Evolutionary conservation across 1,140 invertebrate genomes (phyloP), one percentile per base, ranked within the genome.

Genomic region (Drosophila erecta): DNA sequence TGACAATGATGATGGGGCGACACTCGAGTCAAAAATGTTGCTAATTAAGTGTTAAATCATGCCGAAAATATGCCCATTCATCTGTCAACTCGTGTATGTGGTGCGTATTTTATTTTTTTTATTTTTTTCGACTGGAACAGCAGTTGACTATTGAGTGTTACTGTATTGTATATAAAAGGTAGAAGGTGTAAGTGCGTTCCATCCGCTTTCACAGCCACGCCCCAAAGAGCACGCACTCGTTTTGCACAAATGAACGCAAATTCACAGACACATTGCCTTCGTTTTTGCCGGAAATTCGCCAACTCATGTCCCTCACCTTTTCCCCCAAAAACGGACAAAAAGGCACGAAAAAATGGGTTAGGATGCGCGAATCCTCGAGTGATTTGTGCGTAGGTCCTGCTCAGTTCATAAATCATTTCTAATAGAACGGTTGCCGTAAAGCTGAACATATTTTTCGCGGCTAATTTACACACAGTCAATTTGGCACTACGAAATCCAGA

Each of bases 1-100:
- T 74, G 84, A 85, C 84, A 66, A 79, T 76, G 79, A 73, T 76
- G 53, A 49, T 44, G 41, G 41, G 72, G 62, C 62, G 79, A 62
- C 76, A 87, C 84, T 89, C 79, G 72, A 87, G 84, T 89, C 79
- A 79, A 86, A 89, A 83, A 79, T 41, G 72, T 38, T 76, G 66
- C 84, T 87, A 87, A 87, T 87, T 87, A 87, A 87, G 83, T 87
- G 83, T 87, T 87, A 87, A 87, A 87, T 87, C 83, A 87, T 87
- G 79, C 79, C 75, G 64, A 73, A 87, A 87, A 87, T 87, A 61
- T 79, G 78, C 83, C 64, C 77, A 75, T 76, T 86, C 81, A 86
- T 62, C 43, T 35, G 65, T 56, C 50, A 69, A 15, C 35, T 51
- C 27, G 46, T 35, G 44, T 64, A 22, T 55, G 40, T 12, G 30